phyloP scores from a whole-genome alignment of 2,797 vertebrate genomes.

The Propithecus perrieri region DNA sequence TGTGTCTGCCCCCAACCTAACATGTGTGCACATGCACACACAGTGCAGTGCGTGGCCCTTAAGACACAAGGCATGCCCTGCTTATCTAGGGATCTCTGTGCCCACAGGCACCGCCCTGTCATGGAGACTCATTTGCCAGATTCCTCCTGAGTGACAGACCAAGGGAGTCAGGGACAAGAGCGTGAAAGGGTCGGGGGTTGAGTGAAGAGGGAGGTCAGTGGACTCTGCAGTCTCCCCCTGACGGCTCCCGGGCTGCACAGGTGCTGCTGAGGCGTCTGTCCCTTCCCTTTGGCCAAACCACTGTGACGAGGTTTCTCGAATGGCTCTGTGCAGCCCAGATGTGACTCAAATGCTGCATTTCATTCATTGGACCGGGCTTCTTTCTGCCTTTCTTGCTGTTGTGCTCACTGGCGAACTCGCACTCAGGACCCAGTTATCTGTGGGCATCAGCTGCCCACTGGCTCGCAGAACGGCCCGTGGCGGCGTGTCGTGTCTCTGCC shows the following conservation, averaged over 20 bases:
- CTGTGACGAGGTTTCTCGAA: background rate
- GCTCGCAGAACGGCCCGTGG: rapidly evolving
- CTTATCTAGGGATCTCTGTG: background rate
- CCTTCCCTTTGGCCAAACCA: background rate
- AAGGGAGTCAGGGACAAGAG: background rate
- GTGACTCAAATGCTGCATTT: too few relatives aligned
- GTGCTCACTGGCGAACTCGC: rapidly evolving
- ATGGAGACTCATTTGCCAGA: background rate
- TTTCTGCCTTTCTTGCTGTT: background rate
- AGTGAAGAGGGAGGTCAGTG: too few relatives aligned
- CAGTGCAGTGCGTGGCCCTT: too few relatives aligned
- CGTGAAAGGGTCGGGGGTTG: background rate
- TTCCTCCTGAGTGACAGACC: too few relatives aligned
- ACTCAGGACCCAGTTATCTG: rapidly evolving
- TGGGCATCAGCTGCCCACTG: rapidly evolving
- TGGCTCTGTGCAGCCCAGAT: background rate
- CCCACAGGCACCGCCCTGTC: too few relatives aligned
- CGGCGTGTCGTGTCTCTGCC: background rate
- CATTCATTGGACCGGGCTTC: background rate
- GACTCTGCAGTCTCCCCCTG: background rate
- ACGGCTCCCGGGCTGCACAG: background rate
- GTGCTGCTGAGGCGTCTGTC: background rate
- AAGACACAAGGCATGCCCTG: background rate
- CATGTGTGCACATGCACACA: rapidly evolving
- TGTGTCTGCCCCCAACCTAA: background rate